Evolutionary conservation across 2,113 vertebrate species (phyloP).

Genomic region (Rhadina sibilatrix): DNA sequence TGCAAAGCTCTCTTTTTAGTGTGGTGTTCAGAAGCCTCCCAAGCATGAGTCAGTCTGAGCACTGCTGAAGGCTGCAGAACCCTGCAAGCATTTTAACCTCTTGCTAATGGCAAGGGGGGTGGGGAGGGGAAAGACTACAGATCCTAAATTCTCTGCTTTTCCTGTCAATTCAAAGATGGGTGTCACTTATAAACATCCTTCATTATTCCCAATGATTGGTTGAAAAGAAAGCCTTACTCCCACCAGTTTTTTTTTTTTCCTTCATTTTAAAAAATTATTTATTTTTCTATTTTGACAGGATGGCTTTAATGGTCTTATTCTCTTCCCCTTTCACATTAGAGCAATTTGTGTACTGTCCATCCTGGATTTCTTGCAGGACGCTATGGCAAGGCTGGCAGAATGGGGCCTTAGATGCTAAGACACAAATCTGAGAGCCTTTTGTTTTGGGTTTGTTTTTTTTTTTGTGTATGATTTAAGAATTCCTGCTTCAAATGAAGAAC

Average conservation of each 20-base stretch:
- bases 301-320: background rate
- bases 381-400: background rate
- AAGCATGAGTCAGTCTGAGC: background rate
- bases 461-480: background rate
- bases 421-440: background rate
- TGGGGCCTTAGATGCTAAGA: background rate
- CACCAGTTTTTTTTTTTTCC: fast-evolving
- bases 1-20: background rate
- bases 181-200: background rate
- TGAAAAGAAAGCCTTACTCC: background rate
- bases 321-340: background rate
- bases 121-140: background rate
- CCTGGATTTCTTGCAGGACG: background rate
- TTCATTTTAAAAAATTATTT: no score
- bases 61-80: background rate
- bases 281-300: background rate
- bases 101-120: background rate
- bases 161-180: background rate
- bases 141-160: background rate
- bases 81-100: background rate
- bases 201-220: background rate
- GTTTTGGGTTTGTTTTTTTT: background rate
- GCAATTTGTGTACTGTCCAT: background rate
- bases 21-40: background rate
- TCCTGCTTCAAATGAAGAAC: background rate